A percentile compares a stretch with the other conserved stretches of the same genome.
Evolutionary conservation across 2,888 invertebrate species (phyloP).

Genomic region (Axea sp.): DNA sequence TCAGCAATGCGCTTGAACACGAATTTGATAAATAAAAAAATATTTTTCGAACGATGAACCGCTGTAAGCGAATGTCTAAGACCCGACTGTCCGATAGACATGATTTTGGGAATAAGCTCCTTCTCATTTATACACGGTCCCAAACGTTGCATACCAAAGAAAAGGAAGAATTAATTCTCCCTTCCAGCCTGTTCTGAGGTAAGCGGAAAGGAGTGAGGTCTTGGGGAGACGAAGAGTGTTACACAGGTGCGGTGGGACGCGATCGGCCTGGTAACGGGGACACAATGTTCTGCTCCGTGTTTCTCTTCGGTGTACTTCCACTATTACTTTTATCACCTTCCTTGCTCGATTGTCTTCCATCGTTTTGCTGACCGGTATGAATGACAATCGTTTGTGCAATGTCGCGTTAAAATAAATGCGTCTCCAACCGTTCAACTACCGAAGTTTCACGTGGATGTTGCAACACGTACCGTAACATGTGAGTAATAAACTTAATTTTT

Average conservation of each 20-base stretch:
- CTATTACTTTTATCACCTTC: conserved; percentile 30
- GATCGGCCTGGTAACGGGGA: conserved; percentile 60
- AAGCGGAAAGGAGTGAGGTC: conserved; percentile 53
- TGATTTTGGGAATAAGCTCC: too few relatives aligned
- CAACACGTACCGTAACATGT: conserved; percentile 23
- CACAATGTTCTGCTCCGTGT: conserved; percentile 51
- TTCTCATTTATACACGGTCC: conserved; percentile 12
- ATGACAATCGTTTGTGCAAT: conserved; percentile 16
- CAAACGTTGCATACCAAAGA: conserved; percentile 24
- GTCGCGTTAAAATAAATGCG: conserved; percentile 18
- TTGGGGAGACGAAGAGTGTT: conserved; percentile 52
- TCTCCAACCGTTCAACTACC: conserved; percentile 11
- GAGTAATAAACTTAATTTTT: too few relatives aligned
- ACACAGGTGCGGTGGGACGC: conserved; percentile 58
- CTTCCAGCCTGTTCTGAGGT: conserved; percentile 37
- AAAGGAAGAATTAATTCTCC: conserved; percentile 49
- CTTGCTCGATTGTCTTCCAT: conserved; percentile 9
- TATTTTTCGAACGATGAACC: too few relatives aligned
- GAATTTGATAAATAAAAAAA: too few relatives aligned
- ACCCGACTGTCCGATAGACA: too few relatives aligned
- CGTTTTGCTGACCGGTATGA: conserved; percentile 17
- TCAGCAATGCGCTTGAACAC: too few relatives aligned
- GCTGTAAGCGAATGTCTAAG: too few relatives aligned
- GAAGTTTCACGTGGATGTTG: conserved; percentile 42
- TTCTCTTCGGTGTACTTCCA: conserved; percentile 42